Evolutionary conservation across 2,113 vertebrate species (phyloP).

Genomic region (Propithecus coquereli): DNA sequence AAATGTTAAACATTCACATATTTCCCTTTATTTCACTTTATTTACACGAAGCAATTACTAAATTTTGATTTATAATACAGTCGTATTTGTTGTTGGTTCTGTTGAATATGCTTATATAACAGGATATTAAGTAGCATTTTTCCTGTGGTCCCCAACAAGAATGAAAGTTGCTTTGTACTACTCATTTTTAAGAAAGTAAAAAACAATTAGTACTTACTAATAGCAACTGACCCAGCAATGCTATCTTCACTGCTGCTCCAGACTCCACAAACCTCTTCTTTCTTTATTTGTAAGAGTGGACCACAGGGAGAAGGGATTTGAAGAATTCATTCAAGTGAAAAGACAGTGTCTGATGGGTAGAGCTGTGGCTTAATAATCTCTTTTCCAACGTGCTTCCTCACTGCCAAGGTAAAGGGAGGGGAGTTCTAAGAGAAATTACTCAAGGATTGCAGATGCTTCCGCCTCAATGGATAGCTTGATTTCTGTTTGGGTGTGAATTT

Average conservation of each 20-base stretch:
- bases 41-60: not conserved
- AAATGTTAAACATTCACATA: not conserved
- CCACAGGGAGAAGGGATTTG: accelerated
- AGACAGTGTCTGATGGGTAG: not conserved
- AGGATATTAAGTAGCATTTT: not conserved
- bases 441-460: not conserved
- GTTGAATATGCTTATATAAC: not conserved
- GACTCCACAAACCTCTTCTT: not conserved
- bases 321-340: not conserved
- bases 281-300: not conserved
- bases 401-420: not conserved
- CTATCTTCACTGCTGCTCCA: not conserved
- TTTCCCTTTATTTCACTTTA: not conserved
- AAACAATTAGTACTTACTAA: not conserved
- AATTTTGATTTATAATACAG: not conserved
- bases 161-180: not conserved
- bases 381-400: not conserved
- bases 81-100: not conserved
- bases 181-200: not conserved
- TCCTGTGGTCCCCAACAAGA: not conserved
- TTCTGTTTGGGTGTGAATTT: not conserved
- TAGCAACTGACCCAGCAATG: not conserved
- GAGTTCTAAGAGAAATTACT: not conserved
- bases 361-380: not conserved
- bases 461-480: not conserved